Percentiles rank a stretch among this genome's conserved stretches.
Evolutionary conservation across 2,113 vertebrate species (phyloP).

Genomic region (Andinoacara biseriatus): DNA sequence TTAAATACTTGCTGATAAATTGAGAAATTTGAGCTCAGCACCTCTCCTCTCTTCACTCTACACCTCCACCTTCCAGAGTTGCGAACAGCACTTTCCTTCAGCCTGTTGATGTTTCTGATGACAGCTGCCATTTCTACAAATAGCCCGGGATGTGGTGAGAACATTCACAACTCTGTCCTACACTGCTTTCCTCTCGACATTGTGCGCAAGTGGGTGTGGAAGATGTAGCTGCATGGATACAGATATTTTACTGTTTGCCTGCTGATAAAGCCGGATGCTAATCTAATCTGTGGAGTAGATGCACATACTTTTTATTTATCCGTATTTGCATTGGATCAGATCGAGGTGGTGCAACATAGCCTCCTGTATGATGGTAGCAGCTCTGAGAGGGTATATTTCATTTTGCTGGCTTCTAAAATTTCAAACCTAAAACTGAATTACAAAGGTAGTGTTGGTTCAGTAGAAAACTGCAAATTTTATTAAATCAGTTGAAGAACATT

Average conservation of each 20-base stretch:
- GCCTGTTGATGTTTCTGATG: conserved; percentile 70
- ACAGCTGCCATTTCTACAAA: conserved; percentile 77
- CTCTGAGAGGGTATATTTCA: not conserved
- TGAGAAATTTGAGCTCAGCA: conserved; percentile 12
- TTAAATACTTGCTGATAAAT: conserved; percentile 17
- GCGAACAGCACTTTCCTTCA: conserved; percentile 66
- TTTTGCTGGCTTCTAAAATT: not conserved
- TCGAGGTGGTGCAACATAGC: not conserved
- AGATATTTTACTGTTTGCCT: conserved; percentile 18
- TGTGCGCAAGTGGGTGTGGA: conserved; percentile 33
- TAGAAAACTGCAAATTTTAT: not conserved
- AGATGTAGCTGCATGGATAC: conserved; percentile 25
- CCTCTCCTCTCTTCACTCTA: conserved; percentile 19
- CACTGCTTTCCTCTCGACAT: conserved; percentile 50
- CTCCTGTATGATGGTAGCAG: not conserved
- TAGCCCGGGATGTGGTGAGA: conserved; percentile 70
- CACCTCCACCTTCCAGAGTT: conserved; percentile 61
- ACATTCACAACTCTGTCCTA: conserved; percentile 68
- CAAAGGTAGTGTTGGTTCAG: not conserved
- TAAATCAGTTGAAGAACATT: not conserved
- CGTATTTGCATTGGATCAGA: not conserved
- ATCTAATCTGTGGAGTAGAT: conserved; percentile 5
- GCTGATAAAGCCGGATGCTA: not conserved
- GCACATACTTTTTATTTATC: not conserved
- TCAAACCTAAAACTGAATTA: not conserved